Conservation (phyloP, 1,140 invertebrate species). For the Anadara kagoshimensis region DNA sequence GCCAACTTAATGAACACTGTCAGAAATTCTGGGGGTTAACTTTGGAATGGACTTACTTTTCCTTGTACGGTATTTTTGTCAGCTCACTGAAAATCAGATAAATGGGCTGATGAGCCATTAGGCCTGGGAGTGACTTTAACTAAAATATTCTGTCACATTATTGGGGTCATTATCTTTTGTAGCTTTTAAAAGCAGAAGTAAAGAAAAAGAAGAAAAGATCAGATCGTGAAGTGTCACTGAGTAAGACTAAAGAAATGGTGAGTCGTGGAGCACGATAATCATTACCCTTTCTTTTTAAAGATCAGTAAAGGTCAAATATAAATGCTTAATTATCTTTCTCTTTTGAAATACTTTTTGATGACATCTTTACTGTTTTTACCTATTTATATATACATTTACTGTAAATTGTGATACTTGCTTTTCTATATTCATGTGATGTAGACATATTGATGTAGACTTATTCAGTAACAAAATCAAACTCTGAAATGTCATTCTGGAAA, state of each 20-base stretch:
- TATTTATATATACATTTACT: not conserved
- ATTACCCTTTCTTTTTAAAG: not conserved
- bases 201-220: slow-evolving; percentile 80
- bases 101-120: no score
- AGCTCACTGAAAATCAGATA: no score
- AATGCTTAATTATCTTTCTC: not conserved
- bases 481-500: no score
- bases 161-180: slow-evolving; percentile 48
- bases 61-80: no score
- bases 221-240: slow-evolving; percentile 91
- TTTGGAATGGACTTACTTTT: no score
- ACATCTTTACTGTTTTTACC: not conserved
- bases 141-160: not conserved
- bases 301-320: not conserved
- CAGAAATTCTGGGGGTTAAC: no score
- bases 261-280: slow-evolving; percentile 42
- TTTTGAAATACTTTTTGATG: not conserved
- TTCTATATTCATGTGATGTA: no score
- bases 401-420: not conserved
- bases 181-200: slow-evolving; percentile 79
- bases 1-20: not conserved
- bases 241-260: slow-evolving; percentile 97
- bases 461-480: no score
- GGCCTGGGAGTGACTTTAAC: no score
- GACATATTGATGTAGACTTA: no score